phyloP scores from a whole-genome alignment of 2,888 invertebrate genomes.

The Eilema griseolum region DNA sequence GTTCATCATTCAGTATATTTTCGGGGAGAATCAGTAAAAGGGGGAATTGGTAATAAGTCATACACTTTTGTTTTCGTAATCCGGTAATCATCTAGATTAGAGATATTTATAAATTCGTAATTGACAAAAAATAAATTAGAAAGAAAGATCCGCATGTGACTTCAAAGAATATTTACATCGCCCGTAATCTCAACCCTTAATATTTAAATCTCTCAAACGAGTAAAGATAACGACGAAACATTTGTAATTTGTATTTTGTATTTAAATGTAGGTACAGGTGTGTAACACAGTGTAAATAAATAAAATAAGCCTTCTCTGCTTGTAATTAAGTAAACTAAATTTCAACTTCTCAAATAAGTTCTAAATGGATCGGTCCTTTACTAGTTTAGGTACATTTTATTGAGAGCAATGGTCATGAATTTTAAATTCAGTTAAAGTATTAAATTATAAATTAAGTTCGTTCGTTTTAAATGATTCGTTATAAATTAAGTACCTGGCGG shows the following conservation, averaged over 20 bases:
- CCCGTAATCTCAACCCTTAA: constrained; percentile 5
- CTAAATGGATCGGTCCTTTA: neutral
- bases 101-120: no score
- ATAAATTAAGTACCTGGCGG: neutral
- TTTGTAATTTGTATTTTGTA: constrained; percentile 10
- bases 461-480: no score
- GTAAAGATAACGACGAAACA: neutral
- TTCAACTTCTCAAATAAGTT: neutral
- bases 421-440: neutral
- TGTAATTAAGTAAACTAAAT: neutral
- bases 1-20: no score
- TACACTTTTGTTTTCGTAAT: no score
- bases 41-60: no score
- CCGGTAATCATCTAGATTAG: no score
- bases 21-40: no score
- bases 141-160: constrained; percentile 1
- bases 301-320: neutral
- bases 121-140: neutral
- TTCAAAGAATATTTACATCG: constrained; percentile 14
- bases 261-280: neutral
- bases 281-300: neutral
- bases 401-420: neutral
- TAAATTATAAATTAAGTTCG: no score
- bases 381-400: neutral
- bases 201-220: constrained; percentile 4